Evolutionary conservation across 35 echinoderm and acorn worm genomes (phyloP), one percentile per base, ranked within the genome.

Genomic region (Chiridota heheva): DNA sequence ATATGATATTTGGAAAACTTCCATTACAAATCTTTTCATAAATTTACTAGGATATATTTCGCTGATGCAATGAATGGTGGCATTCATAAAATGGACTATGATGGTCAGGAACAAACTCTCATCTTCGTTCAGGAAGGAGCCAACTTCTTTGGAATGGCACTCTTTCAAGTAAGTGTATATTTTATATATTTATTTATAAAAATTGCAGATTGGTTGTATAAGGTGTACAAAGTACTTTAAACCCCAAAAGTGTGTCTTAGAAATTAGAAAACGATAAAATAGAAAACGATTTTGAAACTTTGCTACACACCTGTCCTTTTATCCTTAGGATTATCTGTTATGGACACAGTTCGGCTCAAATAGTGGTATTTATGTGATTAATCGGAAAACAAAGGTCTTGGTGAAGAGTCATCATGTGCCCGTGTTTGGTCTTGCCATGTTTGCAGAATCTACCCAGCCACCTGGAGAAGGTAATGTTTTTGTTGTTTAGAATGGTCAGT

Each of bases 161-260:
- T 96, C 0, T 96, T 80, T 42, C 84, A 89, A 83, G 92, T 96
- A 78, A 81, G 43, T 38, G 25, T n/a, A n/a, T n/a, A n/a, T n/a
- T n/a, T n/a, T n/a, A n/a, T n/a, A n/a, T n/a, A n/a, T n/a, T n/a
- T n/a, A n/a, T n/a, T n/a, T n/a, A n/a, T n/a, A n/a, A n/a, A n/a
- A n/a, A n/a, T n/a, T n/a, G n/a, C n/a, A n/a, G n/a, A n/a, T n/a
- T n/a, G n/a, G n/a, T n/a, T n/a, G n/a, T n/a, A n/a, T n/a, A n/a
- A n/a, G n/a, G n/a, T n/a, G n/a, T n/a, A n/a, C n/a, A n/a, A n/a
- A n/a, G n/a, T n/a, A n/a, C n/a, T n/a, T n/a, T n/a, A n/a, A n/a
- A n/a, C n/a, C n/a, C n/a, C n/a, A n/a, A n/a, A n/a, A n/a, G n/a
- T n/a, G n/a, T n/a, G n/a, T n/a, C n/a, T n/a, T n/a, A n/a, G n/a